Evolutionary conservation across 2,797 vertebrate species (phyloP).

Genomic region (Calcarius lapponicus): DNA sequence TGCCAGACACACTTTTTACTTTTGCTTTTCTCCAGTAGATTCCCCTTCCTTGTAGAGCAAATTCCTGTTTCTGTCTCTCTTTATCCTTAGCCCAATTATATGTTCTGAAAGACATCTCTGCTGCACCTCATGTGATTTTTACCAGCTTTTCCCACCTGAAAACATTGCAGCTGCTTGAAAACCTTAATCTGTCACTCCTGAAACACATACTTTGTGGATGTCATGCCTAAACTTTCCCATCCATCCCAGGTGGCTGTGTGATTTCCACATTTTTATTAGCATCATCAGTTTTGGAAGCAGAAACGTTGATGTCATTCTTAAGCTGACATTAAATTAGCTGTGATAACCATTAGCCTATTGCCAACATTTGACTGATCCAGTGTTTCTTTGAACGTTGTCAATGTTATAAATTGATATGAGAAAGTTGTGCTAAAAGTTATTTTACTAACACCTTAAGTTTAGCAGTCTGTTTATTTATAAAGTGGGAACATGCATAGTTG

Average conservation of each 20-base stretch:
- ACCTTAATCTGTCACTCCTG: slow-evolving; percentile 4
- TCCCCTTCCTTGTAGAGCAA: not conserved
- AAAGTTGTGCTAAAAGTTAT: not conserved
- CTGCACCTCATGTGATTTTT: not conserved
- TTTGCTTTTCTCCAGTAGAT: not conserved
- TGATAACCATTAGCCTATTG: not conserved
- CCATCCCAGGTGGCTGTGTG: not conserved
- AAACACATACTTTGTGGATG: not conserved
- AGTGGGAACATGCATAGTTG: not conserved
- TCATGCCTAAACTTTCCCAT: not conserved
- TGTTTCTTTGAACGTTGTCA: not conserved
- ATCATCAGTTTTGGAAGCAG: slow-evolving; percentile 11
- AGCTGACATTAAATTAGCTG: not conserved
- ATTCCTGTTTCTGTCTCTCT: not conserved
- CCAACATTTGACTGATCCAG: not conserved
- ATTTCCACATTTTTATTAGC: not conserved
- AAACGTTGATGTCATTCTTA: not conserved
- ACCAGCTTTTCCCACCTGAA: not conserved
- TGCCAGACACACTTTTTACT: not conserved
- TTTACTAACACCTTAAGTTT: not conserved
- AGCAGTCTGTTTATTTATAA: not conserved
- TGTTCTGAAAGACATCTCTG: not conserved
- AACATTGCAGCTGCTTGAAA: not conserved
- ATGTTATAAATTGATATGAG: not conserved
- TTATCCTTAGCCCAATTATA: not conserved